Evolutionary conservation across 2,113 vertebrate genomes (phyloP), one percentile per base, ranked within the genome.

Genomic region (Rynchops niger): DNA sequence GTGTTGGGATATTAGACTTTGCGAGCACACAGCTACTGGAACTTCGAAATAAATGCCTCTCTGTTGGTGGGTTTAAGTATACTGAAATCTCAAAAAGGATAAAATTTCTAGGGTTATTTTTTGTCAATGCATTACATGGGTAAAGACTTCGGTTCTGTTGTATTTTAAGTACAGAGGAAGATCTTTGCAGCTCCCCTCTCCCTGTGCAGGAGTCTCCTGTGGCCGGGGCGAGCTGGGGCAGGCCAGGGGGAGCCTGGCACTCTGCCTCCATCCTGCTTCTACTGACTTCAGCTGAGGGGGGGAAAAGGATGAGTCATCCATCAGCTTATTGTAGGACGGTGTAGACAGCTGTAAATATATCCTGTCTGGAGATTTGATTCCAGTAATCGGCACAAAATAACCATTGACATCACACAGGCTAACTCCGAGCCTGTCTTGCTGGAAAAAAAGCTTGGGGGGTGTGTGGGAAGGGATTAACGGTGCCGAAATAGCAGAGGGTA

Each of bases 341-440:
- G 73, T 91, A 95, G 95, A 95, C 84, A 93, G 94, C 81, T 96
- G 96, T 94, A 96, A 97, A 96, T 95, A 95, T 94, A 97, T 97
- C 96, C 96, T 97, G 97, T 96, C 97, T 97, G 95, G 95, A 96
- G 93, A 96, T 94, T 88, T 69, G 65, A 95, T 97, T 98, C 89
- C 95, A 94, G 90, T 98, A 98, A 98, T 97, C 95, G 81, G 93
- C 96, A 94, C 95, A 96, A 91, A 97, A 97, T 97, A 97, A 82
- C 84, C 38, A 22, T 6, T 97, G 96, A 96, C 94, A 95, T 96
- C 92, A 97, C 73, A 20, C 69, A 58, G 84, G 50, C 79, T 72
- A 86, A 77, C 58, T 21, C 71, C 58, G 91, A 88, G 56, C 72
- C 77, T 0, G 4, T 66, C 91, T 77, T 0, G 0, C 47, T 94